Conservation (phyloP, 2,113 vertebrate species). For the Serinus canaria region DNA sequence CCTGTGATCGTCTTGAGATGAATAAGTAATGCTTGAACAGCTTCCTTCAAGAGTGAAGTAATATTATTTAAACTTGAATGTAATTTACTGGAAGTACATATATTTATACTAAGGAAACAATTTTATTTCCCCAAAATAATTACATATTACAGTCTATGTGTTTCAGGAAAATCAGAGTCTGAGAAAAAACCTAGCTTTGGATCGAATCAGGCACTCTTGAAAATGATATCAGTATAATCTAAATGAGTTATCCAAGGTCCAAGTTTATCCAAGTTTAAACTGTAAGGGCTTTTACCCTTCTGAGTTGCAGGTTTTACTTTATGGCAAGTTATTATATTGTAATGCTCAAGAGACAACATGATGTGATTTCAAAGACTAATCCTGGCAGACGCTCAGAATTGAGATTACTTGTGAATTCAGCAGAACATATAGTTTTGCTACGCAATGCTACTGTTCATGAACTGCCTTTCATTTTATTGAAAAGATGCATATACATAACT, state of each 20-base stretch:
- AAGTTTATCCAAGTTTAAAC: neutral
- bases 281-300: conserved; percentile 16
- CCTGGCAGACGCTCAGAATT: conserved; percentile 20
- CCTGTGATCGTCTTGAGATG: neutral
- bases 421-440: neutral
- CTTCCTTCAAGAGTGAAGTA: neutral
- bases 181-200: conserved; percentile 12
- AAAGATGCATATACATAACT: neutral
- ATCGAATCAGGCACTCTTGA: conserved; percentile 19
- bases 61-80: neutral
- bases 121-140: neutral
- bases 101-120: neutral
- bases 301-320: conserved; percentile 43
- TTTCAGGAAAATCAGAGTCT: neutral
- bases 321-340: conserved; percentile 37
- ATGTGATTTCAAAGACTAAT: conserved; percentile 35
- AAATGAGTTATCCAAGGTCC: neutral
- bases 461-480: neutral
- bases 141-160: neutral
- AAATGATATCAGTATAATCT: conserved; percentile 45
- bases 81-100: neutral
- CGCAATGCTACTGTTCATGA: neutral
- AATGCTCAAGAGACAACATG: conserved; percentile 15
- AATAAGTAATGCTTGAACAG: neutral
- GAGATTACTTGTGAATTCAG: conserved; percentile 27